Base-by-base conservation (phyloP, 2,797 vertebrate species). In the Alfaro cultratus region DNA sequence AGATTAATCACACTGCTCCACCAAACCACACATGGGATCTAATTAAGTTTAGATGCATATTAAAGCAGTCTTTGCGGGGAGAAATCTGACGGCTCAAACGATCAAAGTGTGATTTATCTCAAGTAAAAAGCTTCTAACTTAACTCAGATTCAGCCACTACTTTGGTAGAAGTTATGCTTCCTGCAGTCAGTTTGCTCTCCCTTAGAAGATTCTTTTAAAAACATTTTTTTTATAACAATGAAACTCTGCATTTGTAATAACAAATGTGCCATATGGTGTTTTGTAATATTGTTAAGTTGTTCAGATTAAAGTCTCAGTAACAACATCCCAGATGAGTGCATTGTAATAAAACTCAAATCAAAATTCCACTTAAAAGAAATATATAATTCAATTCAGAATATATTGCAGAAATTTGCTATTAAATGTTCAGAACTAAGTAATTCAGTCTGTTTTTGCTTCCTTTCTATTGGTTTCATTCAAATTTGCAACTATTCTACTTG, bases 1-100 rank as follows among this genome's bases (percentile, higher is more conserved):
- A 67, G 31, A 49, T 64, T 76, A 31, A 49, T 76, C 75, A 76
- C 60, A 36, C 60, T 9, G 60, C 60, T 76, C 18, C 29, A 64
- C 74, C 43, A 76, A 76, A 9, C 21, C 31, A 15, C 73, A 71
- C 68, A 55, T 34, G 29, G 57, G 57, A 47, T 47, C 57, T 29
- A 67, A 49, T 76, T 34, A 49, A 47, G 75, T 67, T 76, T 49
- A 36, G 39, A 47, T 9, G 6, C 45, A 49, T 76, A 46, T 21
- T 74, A 74, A 76, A 36, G 2, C 11, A 12, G 29, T 49, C 31
- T 49, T 29, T 46, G 68, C 45, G 1, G 75, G 45, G 29, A 36
- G 75, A 67, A 67, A 62, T 49, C 57, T 11, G 31, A 76, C 43
- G 15, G 49, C 34, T 74, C 21, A 53, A n/a, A 39, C 18, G 12